Percentiles rank a stretch among this genome's conserved stretches.
These are phyloP conservation scores for Coilia nasus DNA, from an alignment of 2,797 vertebrate species.

Conservation along the genomic window DNA sequence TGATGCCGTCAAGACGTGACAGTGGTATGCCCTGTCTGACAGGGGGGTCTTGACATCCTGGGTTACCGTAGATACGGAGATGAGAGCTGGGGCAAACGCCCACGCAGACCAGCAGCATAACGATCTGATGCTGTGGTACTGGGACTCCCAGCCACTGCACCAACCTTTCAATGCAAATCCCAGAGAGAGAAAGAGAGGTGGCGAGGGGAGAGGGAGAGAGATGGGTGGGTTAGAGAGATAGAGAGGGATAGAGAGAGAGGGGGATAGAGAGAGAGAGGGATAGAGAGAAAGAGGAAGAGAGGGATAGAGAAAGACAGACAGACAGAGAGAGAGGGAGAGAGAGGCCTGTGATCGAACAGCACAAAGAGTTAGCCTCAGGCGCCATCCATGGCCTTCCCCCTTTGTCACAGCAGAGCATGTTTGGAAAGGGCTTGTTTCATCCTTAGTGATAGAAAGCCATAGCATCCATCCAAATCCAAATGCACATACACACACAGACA, in stretches of 20 bases:
- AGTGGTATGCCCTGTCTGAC: background rate
- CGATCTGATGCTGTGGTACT: background rate
- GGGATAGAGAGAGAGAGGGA: slow-evolving; percentile 12
- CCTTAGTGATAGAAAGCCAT: background rate
- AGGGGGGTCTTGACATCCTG: background rate
- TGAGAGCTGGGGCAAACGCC: background rate
- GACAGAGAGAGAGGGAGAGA: background rate
- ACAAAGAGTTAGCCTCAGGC: background rate
- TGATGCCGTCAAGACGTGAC: background rate
- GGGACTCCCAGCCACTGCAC: background rate
- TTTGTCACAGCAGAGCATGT: background rate
- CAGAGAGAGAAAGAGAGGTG: background rate
- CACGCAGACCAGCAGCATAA: background rate
- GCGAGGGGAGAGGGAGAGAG: too few relatives aligned
- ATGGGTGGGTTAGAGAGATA: background rate
- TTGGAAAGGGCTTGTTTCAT: background rate
- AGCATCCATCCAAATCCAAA: too few relatives aligned
- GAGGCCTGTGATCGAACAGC: background rate
- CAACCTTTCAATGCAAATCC: background rate
- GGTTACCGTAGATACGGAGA: background rate
- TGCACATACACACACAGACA: too few relatives aligned
- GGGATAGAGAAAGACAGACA: background rate
- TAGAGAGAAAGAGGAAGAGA: slow-evolving; percentile 41
- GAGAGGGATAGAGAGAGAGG: background rate
- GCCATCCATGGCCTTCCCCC: background rate